Evolutionary conservation across 2,113 vertebrate genomes (phyloP).

Genomic region (Dromas ardeola): DNA sequence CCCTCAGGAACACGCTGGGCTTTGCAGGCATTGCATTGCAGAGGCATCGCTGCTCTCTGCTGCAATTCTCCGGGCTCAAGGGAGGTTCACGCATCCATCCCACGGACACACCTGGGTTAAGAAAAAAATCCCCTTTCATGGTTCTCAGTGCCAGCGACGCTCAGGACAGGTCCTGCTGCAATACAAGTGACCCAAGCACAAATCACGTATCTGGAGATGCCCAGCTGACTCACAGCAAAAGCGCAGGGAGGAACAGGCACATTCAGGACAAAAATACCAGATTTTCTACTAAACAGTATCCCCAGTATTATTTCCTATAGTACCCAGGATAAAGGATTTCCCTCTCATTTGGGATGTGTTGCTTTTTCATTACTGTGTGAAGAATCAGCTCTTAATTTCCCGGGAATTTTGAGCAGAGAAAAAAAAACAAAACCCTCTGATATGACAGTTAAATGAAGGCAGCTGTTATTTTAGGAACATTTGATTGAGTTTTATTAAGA

Average conservation of each 20-base stretch:
- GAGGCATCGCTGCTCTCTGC: accelerated
- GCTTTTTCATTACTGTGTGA: background rate
- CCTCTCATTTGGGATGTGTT: background rate
- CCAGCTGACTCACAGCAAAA: background rate
- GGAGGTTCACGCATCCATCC: background rate
- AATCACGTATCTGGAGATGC: background rate
- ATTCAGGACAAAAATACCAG: background rate
- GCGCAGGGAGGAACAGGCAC: background rate
- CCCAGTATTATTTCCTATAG: accelerated
- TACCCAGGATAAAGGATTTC: background rate
- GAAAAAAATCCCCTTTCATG: background rate
- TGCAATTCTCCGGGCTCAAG: background rate
- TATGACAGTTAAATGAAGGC: background rate
- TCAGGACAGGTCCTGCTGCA: background rate
- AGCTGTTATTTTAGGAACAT: slow-evolving; percentile 37
- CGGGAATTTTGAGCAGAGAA: background rate
- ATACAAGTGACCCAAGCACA: background rate
- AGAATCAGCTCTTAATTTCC: background rate
- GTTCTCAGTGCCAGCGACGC: background rate
- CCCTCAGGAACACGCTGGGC: background rate
- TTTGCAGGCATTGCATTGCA: background rate
- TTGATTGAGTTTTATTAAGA: slow-evolving; percentile 50
- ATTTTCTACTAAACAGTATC: background rate
- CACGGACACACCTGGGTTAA: background rate
- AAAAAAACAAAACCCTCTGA: background rate